Conservation (phyloP, 2,888 invertebrate species). For the Troides aeacus region DNA sequence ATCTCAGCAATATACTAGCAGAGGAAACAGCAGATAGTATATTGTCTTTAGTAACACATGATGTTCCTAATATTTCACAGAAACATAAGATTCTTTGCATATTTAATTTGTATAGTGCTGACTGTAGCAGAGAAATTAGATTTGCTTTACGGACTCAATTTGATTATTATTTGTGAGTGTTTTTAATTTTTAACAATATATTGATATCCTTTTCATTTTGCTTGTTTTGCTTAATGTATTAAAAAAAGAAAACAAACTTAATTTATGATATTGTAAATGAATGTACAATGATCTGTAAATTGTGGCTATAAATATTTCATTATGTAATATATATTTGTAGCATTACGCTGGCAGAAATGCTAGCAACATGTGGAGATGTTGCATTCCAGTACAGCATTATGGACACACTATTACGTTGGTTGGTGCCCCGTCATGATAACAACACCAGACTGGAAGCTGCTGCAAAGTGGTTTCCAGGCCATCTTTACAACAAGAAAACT, state of each 20-base stretch:
- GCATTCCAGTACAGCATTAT: conserved; percentile 52
- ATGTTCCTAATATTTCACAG: conserved; percentile 44
- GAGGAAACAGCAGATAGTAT: conserved; percentile 51
- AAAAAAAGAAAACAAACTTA: no score
- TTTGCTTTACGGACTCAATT: conserved; percentile 46
- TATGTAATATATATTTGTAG: conserved; percentile 37
- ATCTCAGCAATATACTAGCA: conserved; percentile 45
- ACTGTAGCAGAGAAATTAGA: conserved; percentile 52
- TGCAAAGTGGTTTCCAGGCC: conserved; percentile 51
- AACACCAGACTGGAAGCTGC: conserved; percentile 44
- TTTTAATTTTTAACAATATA: not conserved
- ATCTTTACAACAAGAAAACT: conserved; percentile 37
- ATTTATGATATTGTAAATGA: no score
- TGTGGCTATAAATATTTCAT: no score
- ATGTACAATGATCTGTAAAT: no score
- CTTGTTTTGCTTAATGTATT: no score
- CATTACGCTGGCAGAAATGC: conserved; percentile 43
- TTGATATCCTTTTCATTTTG: not conserved
- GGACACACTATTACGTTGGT: conserved; percentile 62
- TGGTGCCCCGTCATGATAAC: conserved; percentile 50
- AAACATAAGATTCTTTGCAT: conserved; percentile 51
- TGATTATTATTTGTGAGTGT: conserved; percentile 59
- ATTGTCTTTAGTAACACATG: conserved; percentile 51
- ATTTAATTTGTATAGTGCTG: conserved; percentile 52
- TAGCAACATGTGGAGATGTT: conserved; percentile 50